Conservation (phyloP, 1,140 invertebrate species). For the Asbolus verrucosus region DNA sequence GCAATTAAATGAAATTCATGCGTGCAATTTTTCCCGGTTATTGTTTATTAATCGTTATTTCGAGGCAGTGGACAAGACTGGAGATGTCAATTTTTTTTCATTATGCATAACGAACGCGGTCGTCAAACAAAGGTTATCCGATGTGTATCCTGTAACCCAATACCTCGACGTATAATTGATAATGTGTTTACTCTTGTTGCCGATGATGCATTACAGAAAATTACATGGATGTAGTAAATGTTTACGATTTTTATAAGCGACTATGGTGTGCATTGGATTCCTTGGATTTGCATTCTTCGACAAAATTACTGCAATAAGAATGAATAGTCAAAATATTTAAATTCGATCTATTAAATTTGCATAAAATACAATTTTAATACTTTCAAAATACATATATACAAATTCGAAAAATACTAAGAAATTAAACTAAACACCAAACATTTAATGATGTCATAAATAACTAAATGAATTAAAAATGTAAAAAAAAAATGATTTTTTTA, state of each 20-base stretch:
- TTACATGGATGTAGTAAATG: neutral
- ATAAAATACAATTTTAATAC: no score
- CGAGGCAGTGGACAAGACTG: neutral
- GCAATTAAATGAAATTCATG: constrained; percentile 13
- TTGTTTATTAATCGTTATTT: constrained; percentile 16
- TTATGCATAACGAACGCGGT: constrained; percentile 25
- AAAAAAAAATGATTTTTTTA: no score
- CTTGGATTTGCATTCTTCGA: no score
- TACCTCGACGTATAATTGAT: constrained; percentile 21
- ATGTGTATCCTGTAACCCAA: constrained; percentile 30
- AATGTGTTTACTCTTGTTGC: constrained; percentile 26
- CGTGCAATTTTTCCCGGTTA: constrained; percentile 3
- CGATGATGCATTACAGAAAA: constrained; percentile 26
- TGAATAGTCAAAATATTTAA: no score
- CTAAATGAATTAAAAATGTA: no score
- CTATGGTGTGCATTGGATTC: no score
- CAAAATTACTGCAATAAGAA: no score
- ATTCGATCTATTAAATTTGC: no score
- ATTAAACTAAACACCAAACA: no score
- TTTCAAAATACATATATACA: no score
- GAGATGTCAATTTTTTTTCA: constrained; percentile 5
- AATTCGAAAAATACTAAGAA: no score
- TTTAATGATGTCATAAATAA: no score
- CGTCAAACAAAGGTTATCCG: constrained; percentile 28
- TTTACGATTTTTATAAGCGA: neutral